Conservation (phyloP, 2,888 invertebrate genomes). For the Nasonia oneida region DNA sequence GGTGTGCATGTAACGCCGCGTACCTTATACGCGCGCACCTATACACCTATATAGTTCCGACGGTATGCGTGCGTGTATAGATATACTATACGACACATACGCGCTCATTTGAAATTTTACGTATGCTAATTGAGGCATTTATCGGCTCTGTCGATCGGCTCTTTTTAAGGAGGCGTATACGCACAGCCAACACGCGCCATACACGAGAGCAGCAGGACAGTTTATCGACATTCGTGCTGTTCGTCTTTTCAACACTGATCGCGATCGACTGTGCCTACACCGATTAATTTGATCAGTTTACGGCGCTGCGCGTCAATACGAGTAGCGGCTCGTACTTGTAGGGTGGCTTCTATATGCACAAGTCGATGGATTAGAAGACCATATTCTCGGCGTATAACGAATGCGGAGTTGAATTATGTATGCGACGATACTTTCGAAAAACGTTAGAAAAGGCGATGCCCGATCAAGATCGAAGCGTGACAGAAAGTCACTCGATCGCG, state of each 20-base stretch:
- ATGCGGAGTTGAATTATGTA: not conserved
- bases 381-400: not conserved
- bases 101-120: constrained; percentile 56
- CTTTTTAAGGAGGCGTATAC: not conserved
- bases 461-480: not conserved
- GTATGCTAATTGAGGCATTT: constrained; percentile 47
- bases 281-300: constrained; percentile 33
- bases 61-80: too few species aligned
- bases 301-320: not conserved
- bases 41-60: not conserved
- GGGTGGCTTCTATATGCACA: not conserved
- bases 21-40: constrained; percentile 1
- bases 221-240: constrained; percentile 32
- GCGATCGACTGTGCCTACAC: constrained; percentile 18
- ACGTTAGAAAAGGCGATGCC: too few species aligned
- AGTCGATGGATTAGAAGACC: not conserved
- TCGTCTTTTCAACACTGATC: constrained; percentile 43
- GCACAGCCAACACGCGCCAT: not conserved
- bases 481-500: too few species aligned
- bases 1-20: constrained; percentile 31
- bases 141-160: constrained; percentile 47
- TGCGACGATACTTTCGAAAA: not conserved
- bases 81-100: not conserved
- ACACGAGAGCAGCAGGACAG: not conserved
- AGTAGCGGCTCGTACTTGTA: not conserved